Conservation (phyloP, 2,113 vertebrate genomes). For the Galbula dea region DNA sequence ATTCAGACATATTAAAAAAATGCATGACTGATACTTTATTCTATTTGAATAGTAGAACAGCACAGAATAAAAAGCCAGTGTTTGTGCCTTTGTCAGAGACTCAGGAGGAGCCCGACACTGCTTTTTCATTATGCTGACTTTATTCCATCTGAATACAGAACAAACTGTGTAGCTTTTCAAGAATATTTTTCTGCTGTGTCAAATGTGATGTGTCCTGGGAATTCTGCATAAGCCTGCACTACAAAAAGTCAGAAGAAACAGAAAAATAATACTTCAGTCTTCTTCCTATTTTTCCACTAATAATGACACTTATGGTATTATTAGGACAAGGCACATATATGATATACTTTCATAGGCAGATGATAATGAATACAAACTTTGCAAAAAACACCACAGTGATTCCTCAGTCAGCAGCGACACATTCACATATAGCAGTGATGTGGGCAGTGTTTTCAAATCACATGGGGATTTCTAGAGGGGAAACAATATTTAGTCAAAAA, state of each 20-base stretch:
- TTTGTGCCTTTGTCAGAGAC: not conserved
- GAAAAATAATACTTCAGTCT: not conserved
- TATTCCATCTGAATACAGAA: constrained; percentile 1
- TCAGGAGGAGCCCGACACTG: not conserved
- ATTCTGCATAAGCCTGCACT: not conserved
- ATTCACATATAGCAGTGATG: not conserved
- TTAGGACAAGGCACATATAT: not conserved
- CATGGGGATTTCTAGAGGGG: not conserved
- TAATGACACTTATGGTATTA: not conserved
- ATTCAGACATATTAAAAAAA: not conserved
- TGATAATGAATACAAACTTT: not conserved
- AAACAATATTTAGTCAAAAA: not conserved
- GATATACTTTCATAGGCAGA: not conserved
- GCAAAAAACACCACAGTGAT: not conserved
- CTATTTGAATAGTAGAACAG: not conserved
- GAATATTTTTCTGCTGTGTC: not conserved
- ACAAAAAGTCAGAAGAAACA: not conserved
- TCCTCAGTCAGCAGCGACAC: not conserved
- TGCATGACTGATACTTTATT: not conserved
- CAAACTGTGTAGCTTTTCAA: not conserved
- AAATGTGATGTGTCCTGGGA: not conserved
- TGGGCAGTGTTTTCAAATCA: not conserved
- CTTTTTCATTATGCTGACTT: not conserved
- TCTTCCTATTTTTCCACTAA: not conserved
- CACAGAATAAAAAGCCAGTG: not conserved